Evolutionary conservation across 2,113 vertebrate genomes (phyloP).

Genomic region (Cebidichthys violaceus): DNA sequence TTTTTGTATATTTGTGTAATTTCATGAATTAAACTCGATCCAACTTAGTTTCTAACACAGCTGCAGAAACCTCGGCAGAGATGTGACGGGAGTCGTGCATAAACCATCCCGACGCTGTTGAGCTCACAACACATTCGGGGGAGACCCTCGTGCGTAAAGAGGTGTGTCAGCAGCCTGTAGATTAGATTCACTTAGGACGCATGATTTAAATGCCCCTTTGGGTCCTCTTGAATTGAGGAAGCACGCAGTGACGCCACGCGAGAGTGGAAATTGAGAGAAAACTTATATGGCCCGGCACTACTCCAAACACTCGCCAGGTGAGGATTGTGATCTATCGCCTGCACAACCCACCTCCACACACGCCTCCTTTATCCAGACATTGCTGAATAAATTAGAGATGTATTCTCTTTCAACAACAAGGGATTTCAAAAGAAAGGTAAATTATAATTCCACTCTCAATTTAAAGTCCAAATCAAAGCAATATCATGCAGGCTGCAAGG

Average conservation of each 20-base stretch:
- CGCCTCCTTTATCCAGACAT: neutral
- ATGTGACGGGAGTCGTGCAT: constrained; percentile 48
- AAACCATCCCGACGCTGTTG: constrained; percentile 28
- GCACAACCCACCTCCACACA: constrained; percentile 10
- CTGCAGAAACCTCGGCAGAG: neutral
- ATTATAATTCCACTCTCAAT: neutral
- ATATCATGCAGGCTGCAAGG: neutral
- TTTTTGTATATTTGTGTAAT: constrained; percentile 2
- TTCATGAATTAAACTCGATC: neutral
- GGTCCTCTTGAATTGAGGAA: neutral
- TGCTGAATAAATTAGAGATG: neutral
- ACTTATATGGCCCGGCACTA: neutral
- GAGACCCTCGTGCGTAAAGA: constrained; percentile 74
- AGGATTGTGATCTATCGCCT: constrained; percentile 15
- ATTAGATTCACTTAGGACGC: constrained; percentile 27
- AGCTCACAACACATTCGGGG: constrained; percentile 52
- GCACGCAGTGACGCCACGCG: constrained; percentile 6
- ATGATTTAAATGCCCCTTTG: neutral
- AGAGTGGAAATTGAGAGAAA: constrained; percentile 31
- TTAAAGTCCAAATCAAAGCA: neutral
- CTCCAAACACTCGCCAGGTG: constrained; percentile 34
- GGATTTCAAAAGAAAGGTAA: constrained; percentile 11
- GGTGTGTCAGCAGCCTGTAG: constrained; percentile 65
- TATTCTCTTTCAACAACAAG: neutral
- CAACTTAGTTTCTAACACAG: neutral